Percentiles rank a stretch among this genome's conserved stretches.
These are phyloP conservation scores for Conus betulinus DNA, from an alignment of 1,140 invertebrate species.

Conservation along the genomic window DNA sequence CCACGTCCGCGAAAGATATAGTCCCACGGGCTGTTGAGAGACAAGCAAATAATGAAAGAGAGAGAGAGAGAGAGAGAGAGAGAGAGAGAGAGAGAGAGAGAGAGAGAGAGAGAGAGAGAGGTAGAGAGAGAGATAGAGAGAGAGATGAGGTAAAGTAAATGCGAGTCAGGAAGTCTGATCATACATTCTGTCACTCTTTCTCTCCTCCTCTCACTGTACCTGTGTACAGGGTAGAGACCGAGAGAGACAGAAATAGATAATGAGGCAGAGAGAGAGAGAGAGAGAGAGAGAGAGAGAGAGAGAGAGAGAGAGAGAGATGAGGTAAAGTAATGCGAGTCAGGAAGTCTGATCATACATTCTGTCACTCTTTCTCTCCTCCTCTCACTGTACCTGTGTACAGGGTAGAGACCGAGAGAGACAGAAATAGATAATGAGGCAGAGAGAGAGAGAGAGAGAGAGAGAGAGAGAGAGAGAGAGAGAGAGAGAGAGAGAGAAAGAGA, in stretches of 20 bases:
- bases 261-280: conserved; percentile 14
- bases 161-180: not conserved
- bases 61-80: conserved; percentile 2
- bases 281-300: conserved; percentile 4
- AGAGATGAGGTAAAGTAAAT: not conserved
- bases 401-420: conserved; percentile 12
- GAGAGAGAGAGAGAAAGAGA: conserved; percentile 6
- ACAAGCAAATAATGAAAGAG: not conserved
- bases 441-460: conserved; percentile 7
- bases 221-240: no score
- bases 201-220: no score
- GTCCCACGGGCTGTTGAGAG: conserved; percentile 52
- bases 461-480: not conserved
- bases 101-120: not conserved
- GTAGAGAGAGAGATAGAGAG: not conserved
- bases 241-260: not conserved
- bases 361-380: no score
- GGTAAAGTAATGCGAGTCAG: not conserved
- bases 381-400: no score
- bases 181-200: no score
- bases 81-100: not conserved
- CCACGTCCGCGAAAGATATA: conserved; percentile 59
- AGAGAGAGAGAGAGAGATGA: not conserved
- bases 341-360: no score
- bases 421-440: not conserved